Evolutionary conservation across 2,888 invertebrate species (phyloP).

Genomic region (Sycophila texana): DNA sequence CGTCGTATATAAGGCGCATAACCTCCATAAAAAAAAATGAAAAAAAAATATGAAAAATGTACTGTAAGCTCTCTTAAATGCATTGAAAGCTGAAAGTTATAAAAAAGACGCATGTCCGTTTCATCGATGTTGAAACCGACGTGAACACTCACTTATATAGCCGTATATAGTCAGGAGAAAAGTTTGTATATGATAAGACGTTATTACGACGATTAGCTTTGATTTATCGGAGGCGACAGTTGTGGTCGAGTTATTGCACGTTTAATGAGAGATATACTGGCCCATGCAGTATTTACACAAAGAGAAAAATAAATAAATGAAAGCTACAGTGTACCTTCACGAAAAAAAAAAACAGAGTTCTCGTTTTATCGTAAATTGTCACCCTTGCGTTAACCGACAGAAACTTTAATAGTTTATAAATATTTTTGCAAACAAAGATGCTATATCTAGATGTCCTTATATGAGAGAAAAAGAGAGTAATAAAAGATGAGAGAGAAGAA

Average conservation of each 20-base stretch:
- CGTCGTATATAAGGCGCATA: constrained; percentile 7
- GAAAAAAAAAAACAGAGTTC: no score
- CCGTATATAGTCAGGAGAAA: not conserved
- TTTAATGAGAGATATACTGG: not conserved
- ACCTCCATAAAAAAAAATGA: constrained; percentile 19
- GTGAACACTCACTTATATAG: not conserved
- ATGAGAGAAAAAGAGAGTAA: not conserved
- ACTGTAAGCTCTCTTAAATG: constrained; percentile 16
- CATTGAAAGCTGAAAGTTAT: constrained; percentile 44
- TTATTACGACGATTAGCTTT: not conserved
- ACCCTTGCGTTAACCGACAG: no score
- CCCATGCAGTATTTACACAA: not conserved
- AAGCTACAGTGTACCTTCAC: not conserved
- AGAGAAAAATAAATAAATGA: no score
- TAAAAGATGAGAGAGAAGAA: not conserved
- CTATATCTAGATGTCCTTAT: not conserved
- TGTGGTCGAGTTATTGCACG: constrained; percentile 8
- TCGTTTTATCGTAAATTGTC: no score
- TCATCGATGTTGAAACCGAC: constrained; percentile 36
- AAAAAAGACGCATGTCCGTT: constrained; percentile 21
- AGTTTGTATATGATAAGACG: constrained; percentile 4
- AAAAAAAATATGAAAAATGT: constrained; percentile 15
- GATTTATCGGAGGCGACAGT: constrained; percentile 6
- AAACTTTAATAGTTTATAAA: not conserved
- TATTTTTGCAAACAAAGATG: not conserved